These are phyloP conservation scores for Sebastes schlegelii DNA, from an alignment of 2,113 vertebrate genomes.

Conservation along the genomic window DNA sequence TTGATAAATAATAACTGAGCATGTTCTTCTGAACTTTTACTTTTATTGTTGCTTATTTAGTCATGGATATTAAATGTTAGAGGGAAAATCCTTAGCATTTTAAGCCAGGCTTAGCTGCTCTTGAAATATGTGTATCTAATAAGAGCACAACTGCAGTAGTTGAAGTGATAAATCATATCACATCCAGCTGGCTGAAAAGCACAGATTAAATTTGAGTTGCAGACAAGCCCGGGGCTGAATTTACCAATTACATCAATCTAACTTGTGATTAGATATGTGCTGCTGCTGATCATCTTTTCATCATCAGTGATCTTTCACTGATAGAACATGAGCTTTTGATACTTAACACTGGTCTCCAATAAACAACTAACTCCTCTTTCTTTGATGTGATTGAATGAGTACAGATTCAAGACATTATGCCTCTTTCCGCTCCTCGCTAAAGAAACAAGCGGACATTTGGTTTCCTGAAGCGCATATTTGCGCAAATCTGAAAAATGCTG, in stretches of 20 bases:
- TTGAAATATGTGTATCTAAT: neutral
- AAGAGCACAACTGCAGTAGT: neutral
- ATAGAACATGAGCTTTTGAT: neutral
- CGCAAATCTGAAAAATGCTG: neutral
- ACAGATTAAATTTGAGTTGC: neutral
- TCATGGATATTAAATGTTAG: neutral
- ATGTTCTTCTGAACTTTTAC: neutral
- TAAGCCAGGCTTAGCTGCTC: neutral
- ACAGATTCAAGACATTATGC: neutral
- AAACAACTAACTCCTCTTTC: neutral
- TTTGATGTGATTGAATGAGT: neutral
- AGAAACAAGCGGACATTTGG: constrained; percentile 31
- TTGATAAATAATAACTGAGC: neutral
- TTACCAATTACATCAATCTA: neutral
- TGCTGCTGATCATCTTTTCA: neutral
- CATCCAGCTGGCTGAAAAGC: neutral
- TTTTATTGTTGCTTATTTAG: neutral
- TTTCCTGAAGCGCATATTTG: neutral
- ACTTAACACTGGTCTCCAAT: neutral
- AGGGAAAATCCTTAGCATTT: neutral
- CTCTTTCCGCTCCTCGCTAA: neutral
- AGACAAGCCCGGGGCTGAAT: neutral
- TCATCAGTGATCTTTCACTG: neutral
- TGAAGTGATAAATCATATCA: neutral
- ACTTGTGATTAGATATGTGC: neutral